phyloP scores from a whole-genome alignment of 2,113 vertebrate species.

The Jacana jacana region DNA sequence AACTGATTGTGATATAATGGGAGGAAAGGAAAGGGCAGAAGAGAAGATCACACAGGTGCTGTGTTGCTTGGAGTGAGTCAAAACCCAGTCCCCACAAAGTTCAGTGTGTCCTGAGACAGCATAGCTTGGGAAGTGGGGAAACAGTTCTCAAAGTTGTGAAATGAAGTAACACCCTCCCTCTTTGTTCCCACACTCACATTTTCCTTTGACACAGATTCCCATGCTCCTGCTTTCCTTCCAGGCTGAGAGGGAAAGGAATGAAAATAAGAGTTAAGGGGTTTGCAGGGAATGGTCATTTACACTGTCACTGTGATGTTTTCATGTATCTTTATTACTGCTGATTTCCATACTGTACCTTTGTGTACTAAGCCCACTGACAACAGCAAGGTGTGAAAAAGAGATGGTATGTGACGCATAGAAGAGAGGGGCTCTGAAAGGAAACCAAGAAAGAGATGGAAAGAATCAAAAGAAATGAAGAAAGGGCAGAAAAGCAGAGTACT shows the following conservation, averaged over 20 bases:
- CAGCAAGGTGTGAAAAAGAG: not conserved
- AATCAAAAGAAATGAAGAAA: not conserved
- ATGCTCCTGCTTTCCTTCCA: not conserved
- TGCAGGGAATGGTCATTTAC: not conserved
- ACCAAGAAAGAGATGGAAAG: not conserved
- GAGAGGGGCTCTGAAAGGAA: not conserved
- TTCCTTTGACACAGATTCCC: not conserved
- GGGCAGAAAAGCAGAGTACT: not conserved
- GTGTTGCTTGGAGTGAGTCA: not conserved
- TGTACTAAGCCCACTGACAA: not conserved
- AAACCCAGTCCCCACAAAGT: not conserved
- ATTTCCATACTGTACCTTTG: not conserved
- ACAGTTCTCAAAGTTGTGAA: not conserved
- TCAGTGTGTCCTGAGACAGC: not conserved
- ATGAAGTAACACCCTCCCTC: not conserved
- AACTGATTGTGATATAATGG: not conserved
- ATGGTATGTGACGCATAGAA: not conserved
- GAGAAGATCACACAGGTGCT: not conserved
- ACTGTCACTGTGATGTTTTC: not conserved
- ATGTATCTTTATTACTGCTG: not conserved
- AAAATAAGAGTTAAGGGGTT: not conserved
- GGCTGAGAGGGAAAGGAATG: not conserved
- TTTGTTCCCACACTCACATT: not conserved
- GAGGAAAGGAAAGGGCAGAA: not conserved
- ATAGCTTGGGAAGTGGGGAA: not conserved